A percentile compares a stretch with the other conserved stretches of the same genome.
Evolutionary conservation across 2,888 invertebrate genomes (phyloP).

Genomic region (Sesia apiformis): DNA sequence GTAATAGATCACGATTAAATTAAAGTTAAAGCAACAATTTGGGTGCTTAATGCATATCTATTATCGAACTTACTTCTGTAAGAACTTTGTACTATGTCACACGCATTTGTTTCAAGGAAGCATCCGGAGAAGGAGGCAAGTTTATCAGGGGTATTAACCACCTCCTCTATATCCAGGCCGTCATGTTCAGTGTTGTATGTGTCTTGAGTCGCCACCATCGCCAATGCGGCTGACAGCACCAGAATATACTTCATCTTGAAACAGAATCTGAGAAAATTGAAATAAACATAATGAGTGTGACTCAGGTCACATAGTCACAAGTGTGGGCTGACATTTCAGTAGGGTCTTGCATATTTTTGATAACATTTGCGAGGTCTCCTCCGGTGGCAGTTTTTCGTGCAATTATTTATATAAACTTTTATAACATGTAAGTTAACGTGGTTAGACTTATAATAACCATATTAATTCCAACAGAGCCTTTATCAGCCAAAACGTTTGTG

Average conservation of each 20-base stretch:
- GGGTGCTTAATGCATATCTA: neutral
- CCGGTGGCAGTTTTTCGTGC: too few relatives aligned
- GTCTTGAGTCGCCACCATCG: conserved; percentile 23
- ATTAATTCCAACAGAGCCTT: too few relatives aligned
- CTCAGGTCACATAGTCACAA: too few relatives aligned
- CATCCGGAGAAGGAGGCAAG: conserved; percentile 31
- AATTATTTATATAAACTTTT: too few relatives aligned
- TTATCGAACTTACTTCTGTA: conserved; percentile 43
- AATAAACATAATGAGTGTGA: neutral
- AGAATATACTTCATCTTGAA: conserved; percentile 32
- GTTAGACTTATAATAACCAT: too few relatives aligned
- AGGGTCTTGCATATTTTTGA: too few relatives aligned
- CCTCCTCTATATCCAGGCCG: conserved; percentile 36
- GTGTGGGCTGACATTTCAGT: too few relatives aligned
- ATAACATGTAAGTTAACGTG: too few relatives aligned
- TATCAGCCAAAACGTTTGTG: too few relatives aligned
- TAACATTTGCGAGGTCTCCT: too few relatives aligned
- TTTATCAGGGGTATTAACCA: conserved; percentile 18
- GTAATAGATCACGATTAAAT: too few relatives aligned
- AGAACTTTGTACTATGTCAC: conserved; percentile 22
- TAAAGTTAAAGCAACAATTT: too few relatives aligned
- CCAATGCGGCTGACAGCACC: conserved; percentile 22
- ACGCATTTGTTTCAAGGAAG: conserved; percentile 33
- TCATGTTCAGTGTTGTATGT: conserved; percentile 43
- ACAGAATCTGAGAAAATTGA: neutral